Evolutionary conservation across 2,113 vertebrate genomes (phyloP).

Genomic region (Clarias magur): DNA sequence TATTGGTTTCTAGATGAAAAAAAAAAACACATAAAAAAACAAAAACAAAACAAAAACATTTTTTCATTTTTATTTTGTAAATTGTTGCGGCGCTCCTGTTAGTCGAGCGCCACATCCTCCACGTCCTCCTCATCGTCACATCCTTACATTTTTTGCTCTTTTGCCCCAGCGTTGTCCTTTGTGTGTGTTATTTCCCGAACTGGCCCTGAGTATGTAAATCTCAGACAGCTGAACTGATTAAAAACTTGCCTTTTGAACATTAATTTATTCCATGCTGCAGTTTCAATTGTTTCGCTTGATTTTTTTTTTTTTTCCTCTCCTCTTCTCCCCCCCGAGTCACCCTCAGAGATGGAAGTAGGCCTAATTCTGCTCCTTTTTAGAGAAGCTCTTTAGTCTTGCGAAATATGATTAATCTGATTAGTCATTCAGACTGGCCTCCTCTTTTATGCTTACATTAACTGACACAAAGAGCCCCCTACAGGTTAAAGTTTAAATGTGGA

Average conservation of each 20-base stretch:
- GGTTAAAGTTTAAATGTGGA: slow-evolving; percentile 99
- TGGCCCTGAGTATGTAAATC: slow-evolving; percentile 61
- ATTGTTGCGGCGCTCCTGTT: neutral
- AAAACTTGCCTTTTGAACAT: slow-evolving; percentile 69
- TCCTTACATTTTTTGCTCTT: neutral
- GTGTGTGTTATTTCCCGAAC: slow-evolving; percentile 60
- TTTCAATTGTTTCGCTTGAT: slow-evolving; percentile 73
- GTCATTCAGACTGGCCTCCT: slow-evolving; percentile 83
- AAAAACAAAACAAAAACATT: too few relatives aligned
- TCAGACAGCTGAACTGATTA: slow-evolving; percentile 73
- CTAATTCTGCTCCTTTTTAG: slow-evolving; percentile 85
- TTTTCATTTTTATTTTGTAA: neutral
- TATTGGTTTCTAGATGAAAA: neutral
- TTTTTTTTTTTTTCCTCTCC: slow-evolving; percentile 53
- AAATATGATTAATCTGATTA: slow-evolving; percentile 99
- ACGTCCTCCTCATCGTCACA: neutral
- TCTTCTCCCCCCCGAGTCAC: neutral
- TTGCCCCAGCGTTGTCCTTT: slow-evolving; percentile 51
- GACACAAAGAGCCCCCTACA: slow-evolving; percentile 97
- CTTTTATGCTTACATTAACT: slow-evolving; percentile 96
- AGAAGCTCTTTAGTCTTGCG: slow-evolving; percentile 86
- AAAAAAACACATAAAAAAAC: neutral
- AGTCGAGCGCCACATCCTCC: neutral
- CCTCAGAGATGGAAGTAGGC: slow-evolving; percentile 74
- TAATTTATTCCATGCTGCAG: slow-evolving; percentile 70